Evolutionary conservation across 2,113 vertebrate species (phyloP).

Genomic region (Psettodes erumei): DNA sequence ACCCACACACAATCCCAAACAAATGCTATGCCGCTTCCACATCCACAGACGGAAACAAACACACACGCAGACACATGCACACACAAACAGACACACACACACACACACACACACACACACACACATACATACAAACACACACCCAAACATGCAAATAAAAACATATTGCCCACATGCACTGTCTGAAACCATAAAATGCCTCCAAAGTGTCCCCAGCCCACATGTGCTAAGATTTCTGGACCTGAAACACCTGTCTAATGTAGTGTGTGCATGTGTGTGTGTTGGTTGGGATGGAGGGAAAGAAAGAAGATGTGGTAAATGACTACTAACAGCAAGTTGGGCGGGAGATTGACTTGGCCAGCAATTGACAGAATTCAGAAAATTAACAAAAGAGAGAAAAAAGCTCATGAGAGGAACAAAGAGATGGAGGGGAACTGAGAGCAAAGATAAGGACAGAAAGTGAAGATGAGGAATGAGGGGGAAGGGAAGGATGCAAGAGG

Average conservation of each 20-base stretch:
- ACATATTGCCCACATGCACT: conserved; percentile 50
- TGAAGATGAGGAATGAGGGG: background rate
- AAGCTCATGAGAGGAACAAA: background rate
- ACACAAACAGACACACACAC: conserved; percentile 8
- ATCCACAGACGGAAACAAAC: conserved; percentile 28
- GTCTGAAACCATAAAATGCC: conserved; percentile 59
- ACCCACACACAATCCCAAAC: conserved; percentile 66
- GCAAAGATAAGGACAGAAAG: background rate
- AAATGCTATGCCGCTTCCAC: conserved; percentile 56
- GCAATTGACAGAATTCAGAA: conserved; percentile 13
- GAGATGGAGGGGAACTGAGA: background rate
- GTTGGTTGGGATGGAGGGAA: background rate
- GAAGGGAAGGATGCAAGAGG: background rate
- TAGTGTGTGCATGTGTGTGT: background rate
- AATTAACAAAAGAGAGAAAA: background rate
- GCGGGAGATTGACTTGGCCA: background rate
- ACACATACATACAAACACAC: conserved; percentile 7
- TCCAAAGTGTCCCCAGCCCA: conserved; percentile 42
- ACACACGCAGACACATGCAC: conserved; percentile 18
- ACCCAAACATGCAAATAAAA: conserved; percentile 5
- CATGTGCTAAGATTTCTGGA: conserved; percentile 36
- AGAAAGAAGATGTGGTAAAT: background rate
- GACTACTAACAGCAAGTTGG: background rate
- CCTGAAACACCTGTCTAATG: conserved; percentile 21
- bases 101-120: conserved; percentile 17